Conservation (phyloP, 2,113 vertebrate species). For the Hyla sarda region DNA sequence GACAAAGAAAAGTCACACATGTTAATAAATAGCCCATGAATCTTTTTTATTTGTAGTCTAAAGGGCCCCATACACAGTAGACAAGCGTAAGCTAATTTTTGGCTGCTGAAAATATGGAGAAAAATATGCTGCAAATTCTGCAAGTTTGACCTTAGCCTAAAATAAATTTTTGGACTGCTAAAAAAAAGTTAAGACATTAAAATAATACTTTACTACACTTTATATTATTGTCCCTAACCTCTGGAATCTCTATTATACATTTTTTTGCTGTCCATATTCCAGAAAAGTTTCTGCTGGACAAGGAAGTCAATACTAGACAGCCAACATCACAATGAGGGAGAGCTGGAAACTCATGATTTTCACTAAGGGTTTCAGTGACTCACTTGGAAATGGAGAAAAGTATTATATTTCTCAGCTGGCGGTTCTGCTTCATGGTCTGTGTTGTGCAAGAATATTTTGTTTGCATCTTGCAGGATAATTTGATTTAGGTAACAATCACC, state of each 20-base stretch:
- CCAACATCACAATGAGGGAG: background rate
- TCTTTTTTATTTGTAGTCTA: too few species aligned
- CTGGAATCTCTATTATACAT: background rate
- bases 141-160: too few species aligned
- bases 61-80: too few species aligned
- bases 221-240: background rate
- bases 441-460: background rate
- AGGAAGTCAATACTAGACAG: background rate
- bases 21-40: too few species aligned
- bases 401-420: background rate
- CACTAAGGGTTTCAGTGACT: background rate
- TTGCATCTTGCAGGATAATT: background rate
- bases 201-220: background rate
- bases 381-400: background rate
- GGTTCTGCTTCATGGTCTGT: background rate
- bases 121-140: too few species aligned
- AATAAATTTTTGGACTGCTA: background rate
- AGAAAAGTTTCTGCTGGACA: background rate
- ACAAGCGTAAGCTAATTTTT: too few species aligned
- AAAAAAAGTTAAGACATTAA: background rate
- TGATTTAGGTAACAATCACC: background rate
- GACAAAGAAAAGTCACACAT: too few species aligned
- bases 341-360: conserved; percentile 21
- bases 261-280: background rate
- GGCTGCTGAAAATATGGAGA: background rate